phyloP scores from a whole-genome alignment of 2,888 invertebrate genomes.

The Lypha dubia region DNA sequence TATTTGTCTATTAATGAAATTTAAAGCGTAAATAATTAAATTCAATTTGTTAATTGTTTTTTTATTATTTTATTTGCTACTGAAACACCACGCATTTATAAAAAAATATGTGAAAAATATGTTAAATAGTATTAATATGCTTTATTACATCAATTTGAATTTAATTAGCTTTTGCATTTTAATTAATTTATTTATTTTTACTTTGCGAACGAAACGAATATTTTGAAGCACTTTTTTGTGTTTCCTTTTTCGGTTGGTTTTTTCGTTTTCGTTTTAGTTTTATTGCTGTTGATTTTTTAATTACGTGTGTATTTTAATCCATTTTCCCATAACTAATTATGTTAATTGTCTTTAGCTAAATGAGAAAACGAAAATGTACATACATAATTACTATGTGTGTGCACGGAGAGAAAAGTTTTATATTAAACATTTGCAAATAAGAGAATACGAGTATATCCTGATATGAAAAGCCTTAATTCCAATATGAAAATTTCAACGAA shows the following conservation, averaged over 20 bases:
- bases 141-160: constrained; percentile 47
- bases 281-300: constrained; percentile 42
- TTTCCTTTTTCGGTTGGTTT: not conserved
- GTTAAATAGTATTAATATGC: constrained; percentile 39
- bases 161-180: constrained; percentile 50
- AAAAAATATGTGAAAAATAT: not conserved
- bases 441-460: no score
- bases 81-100: not conserved
- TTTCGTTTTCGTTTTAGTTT: not conserved
- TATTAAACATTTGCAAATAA: not conserved
- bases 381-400: constrained; percentile 20
- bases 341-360: constrained; percentile 66
- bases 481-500: no score
- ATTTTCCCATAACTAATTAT: constrained; percentile 69
- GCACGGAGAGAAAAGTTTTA: constrained; percentile 22
- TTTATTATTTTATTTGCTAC: not conserved
- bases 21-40: constrained; percentile 52
- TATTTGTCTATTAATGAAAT: constrained; percentile 17
- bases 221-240: constrained; percentile 13
- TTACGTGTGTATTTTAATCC: constrained; percentile 55
- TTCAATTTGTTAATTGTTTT: constrained; percentile 55
- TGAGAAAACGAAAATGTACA: constrained; percentile 27
- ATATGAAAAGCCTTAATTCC: no score
- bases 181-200: constrained; percentile 49
- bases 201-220: no score